phyloP scores from a whole-genome alignment of 2,797 vertebrate species.

The Ptychobarbus kaznakovi region DNA sequence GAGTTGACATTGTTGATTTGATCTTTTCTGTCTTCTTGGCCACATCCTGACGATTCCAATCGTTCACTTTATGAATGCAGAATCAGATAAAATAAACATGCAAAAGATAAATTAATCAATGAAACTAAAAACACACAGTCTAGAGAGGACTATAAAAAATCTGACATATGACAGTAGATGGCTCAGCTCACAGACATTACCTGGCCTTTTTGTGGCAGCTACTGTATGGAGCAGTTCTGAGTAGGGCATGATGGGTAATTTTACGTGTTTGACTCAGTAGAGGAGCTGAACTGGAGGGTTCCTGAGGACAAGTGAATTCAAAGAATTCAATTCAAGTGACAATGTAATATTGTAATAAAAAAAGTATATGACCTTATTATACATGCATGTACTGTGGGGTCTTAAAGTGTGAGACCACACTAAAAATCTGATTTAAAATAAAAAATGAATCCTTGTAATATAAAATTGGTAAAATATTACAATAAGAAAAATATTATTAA shows the following conservation, averaged over 20 bases:
- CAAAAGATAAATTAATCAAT: neutral
- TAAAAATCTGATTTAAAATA: neutral
- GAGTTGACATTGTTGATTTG: neutral
- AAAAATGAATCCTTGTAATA: neutral
- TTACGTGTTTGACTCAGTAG: constrained; percentile 82
- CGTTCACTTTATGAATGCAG: constrained; percentile 3
- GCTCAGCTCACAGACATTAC: constrained; percentile 62
- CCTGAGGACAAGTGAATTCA: constrained; percentile 63
- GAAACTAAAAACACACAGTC: neutral
- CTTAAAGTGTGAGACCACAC: neutral
- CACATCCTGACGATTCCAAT: constrained; percentile 8
- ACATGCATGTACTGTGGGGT: neutral
- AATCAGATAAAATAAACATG: neutral
- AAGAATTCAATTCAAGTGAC: neutral
- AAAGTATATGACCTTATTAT: neutral
- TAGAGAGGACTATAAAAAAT: neutral
- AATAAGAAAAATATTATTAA: neutral
- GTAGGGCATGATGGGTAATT: constrained; percentile 84
- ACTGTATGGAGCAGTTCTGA: constrained; percentile 84
- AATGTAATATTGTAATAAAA: neutral
- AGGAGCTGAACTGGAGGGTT: constrained; percentile 79
- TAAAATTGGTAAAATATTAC: neutral
- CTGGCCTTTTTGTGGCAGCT: constrained; percentile 85
- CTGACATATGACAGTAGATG: neutral
- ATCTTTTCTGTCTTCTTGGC: constrained; percentile 2